phyloP scores from a whole-genome alignment of 2,797 vertebrate species.

The Spheniscus humboldti region DNA sequence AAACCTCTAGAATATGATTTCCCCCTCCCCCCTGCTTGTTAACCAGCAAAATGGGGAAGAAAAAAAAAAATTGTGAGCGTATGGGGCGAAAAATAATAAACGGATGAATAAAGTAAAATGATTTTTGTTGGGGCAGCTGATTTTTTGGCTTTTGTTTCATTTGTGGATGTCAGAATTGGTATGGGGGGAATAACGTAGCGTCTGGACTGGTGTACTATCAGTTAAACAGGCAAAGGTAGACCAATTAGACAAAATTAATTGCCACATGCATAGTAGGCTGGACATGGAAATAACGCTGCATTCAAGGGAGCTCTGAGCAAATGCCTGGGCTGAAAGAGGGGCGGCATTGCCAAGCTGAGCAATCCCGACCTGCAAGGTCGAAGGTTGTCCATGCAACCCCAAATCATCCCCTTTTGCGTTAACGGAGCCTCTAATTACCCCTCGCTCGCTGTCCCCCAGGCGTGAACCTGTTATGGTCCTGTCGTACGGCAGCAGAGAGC shows the following conservation, averaged over 20 bases:
- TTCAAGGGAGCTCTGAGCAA: background rate
- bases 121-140: background rate
- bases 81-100: background rate
- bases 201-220: background rate
- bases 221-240: background rate
- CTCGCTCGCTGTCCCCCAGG: fast-evolving
- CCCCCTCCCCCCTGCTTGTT: background rate
- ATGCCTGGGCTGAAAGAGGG: background rate
- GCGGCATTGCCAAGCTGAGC: background rate
- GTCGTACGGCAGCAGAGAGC: fast-evolving
- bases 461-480: fast-evolving
- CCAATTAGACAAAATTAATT: background rate
- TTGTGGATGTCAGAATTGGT: background rate
- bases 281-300: fast-evolving
- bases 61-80: background rate
- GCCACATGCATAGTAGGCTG: fast-evolving
- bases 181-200: fast-evolving
- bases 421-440: background rate
- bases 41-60: background rate
- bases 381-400: fast-evolving
- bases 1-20: background rate
- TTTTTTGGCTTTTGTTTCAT: background rate
- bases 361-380: fast-evolving
- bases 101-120: background rate
- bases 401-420: background rate